These are phyloP conservation scores for Amitus sp. DNA, from an alignment of 2,888 invertebrate species.

Conservation along the genomic window DNA sequence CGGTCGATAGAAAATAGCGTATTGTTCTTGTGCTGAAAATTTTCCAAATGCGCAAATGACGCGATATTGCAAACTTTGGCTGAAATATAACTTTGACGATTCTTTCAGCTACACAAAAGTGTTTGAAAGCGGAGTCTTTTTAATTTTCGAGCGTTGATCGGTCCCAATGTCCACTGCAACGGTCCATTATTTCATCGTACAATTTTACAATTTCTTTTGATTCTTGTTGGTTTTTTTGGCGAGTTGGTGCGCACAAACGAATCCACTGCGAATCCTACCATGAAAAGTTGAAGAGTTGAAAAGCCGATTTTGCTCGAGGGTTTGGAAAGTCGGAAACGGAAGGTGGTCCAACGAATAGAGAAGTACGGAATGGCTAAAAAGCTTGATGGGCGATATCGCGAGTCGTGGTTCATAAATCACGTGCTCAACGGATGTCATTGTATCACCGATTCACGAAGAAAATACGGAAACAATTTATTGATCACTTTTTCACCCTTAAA, in stretches of 20 bases:
- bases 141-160: too few relatives aligned
- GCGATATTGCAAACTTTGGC: too few relatives aligned
- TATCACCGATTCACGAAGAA: slow-evolving; percentile 50
- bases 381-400: slow-evolving; percentile 19
- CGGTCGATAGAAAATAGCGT: too few relatives aligned
- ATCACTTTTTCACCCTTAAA: slow-evolving; percentile 1
- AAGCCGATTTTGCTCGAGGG: slow-evolving; percentile 2
- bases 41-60: too few relatives aligned
- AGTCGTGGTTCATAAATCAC: slow-evolving; percentile 49
- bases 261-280: not conserved
- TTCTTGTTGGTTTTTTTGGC: not conserved
- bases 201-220: not conserved
- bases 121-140: too few relatives aligned
- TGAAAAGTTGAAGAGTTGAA: slow-evolving; percentile 1
- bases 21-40: too few relatives aligned
- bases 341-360: slow-evolving; percentile 10
- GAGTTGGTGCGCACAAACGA: not conserved
- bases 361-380: slow-evolving; percentile 13
- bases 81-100: too few relatives aligned
- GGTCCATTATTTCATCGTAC: too few relatives aligned
- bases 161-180: too few relatives aligned
- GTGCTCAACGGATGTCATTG: slow-evolving; percentile 48
- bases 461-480: slow-evolving; percentile 22
- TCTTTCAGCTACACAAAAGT: too few relatives aligned
- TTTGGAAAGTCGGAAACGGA: slow-evolving; percentile 13